Evolutionary conservation across 2,113 vertebrate species (phyloP).

Genomic region (Regulus satrapa): DNA sequence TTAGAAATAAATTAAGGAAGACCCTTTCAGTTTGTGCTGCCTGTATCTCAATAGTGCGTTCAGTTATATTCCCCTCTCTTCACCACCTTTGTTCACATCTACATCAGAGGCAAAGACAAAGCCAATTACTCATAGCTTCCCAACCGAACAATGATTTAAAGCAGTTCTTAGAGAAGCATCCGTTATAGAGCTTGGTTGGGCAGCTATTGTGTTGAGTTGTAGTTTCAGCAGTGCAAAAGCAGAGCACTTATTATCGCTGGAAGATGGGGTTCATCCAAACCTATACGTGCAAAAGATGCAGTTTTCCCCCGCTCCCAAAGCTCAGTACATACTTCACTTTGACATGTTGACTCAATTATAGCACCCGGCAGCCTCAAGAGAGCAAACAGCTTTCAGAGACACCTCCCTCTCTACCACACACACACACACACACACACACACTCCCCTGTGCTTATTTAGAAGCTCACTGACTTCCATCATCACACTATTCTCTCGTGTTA

Average conservation of each 20-base stretch:
- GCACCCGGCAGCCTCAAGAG: neutral
- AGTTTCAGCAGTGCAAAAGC: neutral
- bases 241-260: neutral
- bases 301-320: neutral
- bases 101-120: neutral
- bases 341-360: constrained; percentile 43
- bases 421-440: neutral
- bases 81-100: neutral
- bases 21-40: neutral
- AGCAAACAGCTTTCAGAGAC: neutral
- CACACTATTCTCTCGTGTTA: neutral
- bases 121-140: neutral
- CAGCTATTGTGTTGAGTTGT: neutral
- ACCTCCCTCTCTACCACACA: neutral
- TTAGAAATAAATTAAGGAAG: neutral
- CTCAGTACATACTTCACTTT: constrained; percentile 23
- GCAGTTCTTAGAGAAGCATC: neutral
- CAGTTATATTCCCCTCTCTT: neutral
- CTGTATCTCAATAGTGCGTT: neutral
- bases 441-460: neutral
- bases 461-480: neutral
- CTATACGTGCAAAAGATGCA: neutral
- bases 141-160: neutral
- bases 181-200: neutral
- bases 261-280: neutral